phyloP scores from a whole-genome alignment of 2,888 invertebrate species.

The Drymonia ruficornis region DNA sequence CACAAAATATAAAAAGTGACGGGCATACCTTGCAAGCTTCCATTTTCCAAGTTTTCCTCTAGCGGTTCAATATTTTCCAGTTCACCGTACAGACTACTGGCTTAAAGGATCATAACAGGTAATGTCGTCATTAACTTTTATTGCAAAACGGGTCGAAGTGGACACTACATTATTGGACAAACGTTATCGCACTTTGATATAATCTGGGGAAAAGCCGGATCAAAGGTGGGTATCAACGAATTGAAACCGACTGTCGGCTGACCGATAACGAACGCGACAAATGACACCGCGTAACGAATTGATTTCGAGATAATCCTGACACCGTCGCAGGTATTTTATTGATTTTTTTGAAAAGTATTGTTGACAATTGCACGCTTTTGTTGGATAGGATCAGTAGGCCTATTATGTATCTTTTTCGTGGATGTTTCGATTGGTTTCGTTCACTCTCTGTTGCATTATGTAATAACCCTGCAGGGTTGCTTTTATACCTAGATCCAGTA shows the following conservation, averaged over 20 bases:
- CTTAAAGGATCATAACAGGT: background rate
- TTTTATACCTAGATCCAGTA: no score
- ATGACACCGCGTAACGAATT: constrained; percentile 61
- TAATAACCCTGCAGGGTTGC: no score
- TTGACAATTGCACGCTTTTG: background rate
- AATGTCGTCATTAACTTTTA: constrained; percentile 25
- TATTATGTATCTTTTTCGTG: no score
- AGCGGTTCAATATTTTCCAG: background rate
- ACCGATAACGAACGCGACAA: constrained; percentile 58
- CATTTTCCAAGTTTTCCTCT: background rate
- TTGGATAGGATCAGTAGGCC: no score
- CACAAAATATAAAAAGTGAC: background rate
- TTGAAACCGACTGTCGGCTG: constrained; percentile 64
- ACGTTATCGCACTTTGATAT: constrained; percentile 54
- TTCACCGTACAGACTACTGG: background rate
- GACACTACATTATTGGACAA: constrained; percentile 34
- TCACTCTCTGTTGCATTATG: no score
- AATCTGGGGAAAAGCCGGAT: constrained; percentile 63
- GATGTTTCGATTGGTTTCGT: no score
- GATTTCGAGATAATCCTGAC: constrained; percentile 56
- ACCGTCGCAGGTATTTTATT: constrained; percentile 33
- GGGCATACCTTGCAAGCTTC: background rate
- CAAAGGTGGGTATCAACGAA: constrained; percentile 57
- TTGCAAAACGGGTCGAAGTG: constrained; percentile 13
- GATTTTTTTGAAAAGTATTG: constrained; percentile 14